These are phyloP conservation scores for Melangyna quadrimaculata DNA, from an alignment of 2,888 invertebrate species.

Conservation along the genomic window DNA sequence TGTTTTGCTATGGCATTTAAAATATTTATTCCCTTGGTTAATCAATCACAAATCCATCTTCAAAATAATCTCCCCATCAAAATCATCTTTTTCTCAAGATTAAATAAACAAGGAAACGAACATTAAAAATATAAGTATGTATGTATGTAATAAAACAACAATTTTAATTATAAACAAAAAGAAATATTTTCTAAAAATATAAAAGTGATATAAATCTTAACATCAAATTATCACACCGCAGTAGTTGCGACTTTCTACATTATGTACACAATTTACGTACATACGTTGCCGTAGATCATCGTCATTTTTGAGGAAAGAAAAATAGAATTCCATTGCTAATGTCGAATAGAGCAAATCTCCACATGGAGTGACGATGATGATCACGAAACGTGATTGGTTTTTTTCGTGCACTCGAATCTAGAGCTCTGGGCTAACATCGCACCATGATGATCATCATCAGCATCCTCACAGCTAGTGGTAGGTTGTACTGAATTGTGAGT, in stretches of 20 bases:
- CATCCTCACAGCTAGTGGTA: not conserved
- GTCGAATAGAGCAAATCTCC: not conserved
- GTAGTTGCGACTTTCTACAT: conserved; percentile 1
- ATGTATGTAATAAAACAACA: conserved; percentile 2
- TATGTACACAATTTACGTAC: not conserved
- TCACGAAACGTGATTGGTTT: conserved; percentile 39
- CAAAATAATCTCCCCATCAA: conserved; percentile 24
- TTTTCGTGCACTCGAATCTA: not conserved
- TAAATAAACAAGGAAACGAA: not conserved
- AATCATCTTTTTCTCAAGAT: conserved; percentile 16
- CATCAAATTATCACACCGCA: conserved; percentile 45
- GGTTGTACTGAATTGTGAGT: conserved; percentile 15
- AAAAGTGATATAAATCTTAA: conserved; percentile 47
- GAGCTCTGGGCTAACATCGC: conserved; percentile 48
- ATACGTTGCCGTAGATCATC: not conserved
- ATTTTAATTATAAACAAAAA: conserved; percentile 54
- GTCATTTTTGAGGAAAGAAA: conserved; percentile 6
- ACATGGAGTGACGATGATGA: conserved; percentile 52
- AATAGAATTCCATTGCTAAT: conserved; percentile 9
- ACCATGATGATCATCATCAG: conserved; percentile 35
- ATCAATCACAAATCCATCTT: conserved; percentile 57
- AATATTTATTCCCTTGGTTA: conserved; percentile 36
- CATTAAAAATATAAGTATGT: not conserved
- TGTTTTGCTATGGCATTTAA: conserved; percentile 27
- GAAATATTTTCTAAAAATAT: conserved; percentile 29